phyloP scores from a whole-genome alignment of 1,140 invertebrate genomes.

The Papilio dardanus region DNA sequence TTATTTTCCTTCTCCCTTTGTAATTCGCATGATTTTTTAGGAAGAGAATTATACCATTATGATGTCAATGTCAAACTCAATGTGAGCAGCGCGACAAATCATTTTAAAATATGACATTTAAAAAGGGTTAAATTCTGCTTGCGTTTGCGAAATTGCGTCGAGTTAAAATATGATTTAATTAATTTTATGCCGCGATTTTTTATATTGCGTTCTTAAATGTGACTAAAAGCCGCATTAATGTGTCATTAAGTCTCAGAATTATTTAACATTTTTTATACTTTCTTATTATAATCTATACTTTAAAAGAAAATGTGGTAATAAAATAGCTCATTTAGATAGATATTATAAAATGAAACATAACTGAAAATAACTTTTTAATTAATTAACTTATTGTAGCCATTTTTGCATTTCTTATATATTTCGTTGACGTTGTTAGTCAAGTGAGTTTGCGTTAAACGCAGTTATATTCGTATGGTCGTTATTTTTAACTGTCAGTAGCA shows the following conservation, averaged over 20 bases:
- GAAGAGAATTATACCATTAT: conserved; percentile 40
- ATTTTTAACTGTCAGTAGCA: conserved; percentile 6
- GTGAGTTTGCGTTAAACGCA: neutral
- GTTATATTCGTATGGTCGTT: conserved; percentile 10
- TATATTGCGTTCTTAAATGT: neutral
- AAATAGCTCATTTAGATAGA: no score
- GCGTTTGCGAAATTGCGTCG: neutral
- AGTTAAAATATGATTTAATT: neutral
- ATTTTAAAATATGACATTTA: conserved; percentile 35
- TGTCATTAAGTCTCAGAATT: no score
- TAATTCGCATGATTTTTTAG: neutral
- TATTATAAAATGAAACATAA: no score
- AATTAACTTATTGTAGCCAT: neutral
- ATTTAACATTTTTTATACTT: no score
- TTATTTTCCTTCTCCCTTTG: neutral
- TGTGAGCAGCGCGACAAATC: conserved; percentile 38
- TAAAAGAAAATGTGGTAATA: no score
- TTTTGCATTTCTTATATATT: neutral
- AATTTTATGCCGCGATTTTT: neutral
- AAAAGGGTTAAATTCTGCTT: neutral
- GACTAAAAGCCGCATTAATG: neutral
- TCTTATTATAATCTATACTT: no score
- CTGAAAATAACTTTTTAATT: neutral
- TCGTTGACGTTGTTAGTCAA: neutral
- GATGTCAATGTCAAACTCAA: conserved; percentile 43